These are phyloP conservation scores for Macquaria australasica DNA, from an alignment of 2,113 vertebrate species.

Conservation along the genomic window DNA sequence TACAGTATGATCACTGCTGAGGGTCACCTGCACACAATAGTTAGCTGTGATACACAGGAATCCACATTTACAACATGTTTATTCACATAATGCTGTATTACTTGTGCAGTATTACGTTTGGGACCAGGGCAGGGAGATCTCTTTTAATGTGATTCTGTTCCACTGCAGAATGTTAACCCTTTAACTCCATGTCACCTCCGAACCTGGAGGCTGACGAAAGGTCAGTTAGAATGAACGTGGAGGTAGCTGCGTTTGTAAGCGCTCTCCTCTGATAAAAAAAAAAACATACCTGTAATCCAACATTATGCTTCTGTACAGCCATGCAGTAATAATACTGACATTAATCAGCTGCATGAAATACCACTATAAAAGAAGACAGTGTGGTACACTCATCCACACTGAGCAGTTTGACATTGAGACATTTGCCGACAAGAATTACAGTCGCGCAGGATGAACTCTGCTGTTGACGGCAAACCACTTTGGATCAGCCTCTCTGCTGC, in stretches of 20 bases:
- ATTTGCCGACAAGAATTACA: slow-evolving; percentile 3
- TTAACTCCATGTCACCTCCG: background rate
- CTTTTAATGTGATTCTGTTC: background rate
- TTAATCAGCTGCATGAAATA: background rate
- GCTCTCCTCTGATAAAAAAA: background rate
- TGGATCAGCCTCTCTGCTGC: slow-evolving; percentile 8
- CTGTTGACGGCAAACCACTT: slow-evolving; percentile 1
- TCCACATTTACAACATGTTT: background rate
- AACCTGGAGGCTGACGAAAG: background rate
- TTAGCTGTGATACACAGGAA: background rate
- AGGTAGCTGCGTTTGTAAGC: background rate
- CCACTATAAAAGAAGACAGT: too few relatives aligned
- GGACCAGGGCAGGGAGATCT: background rate
- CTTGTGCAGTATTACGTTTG: background rate
- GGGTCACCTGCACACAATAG: background rate
- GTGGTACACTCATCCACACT: background rate
- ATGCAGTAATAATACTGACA: background rate
- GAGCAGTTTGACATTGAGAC: background rate
- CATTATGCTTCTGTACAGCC: background rate
- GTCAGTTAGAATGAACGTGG: background rate
- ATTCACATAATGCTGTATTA: background rate
- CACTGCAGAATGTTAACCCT: background rate
- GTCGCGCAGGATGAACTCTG: background rate
- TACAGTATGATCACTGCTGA: background rate
- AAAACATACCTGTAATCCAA: background rate